phyloP scores from a whole-genome alignment of 1,140 invertebrate species.

The Anoplophora glabripennis region DNA sequence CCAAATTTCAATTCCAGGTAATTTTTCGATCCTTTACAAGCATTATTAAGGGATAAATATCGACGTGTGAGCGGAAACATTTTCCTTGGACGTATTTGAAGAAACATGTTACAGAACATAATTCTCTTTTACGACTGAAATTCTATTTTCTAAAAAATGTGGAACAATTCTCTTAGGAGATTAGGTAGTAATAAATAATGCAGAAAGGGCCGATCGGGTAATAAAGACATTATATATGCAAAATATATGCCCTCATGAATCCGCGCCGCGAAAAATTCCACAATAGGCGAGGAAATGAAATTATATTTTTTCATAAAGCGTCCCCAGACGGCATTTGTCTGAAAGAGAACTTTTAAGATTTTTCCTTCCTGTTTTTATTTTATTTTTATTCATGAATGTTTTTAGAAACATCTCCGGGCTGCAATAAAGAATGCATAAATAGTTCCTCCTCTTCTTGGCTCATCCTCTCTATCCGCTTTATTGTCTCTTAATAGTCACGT shows the following conservation, averaged over 20 bases:
- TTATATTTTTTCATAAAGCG: conserved; percentile 35
- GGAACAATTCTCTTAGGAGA: conserved; percentile 20
- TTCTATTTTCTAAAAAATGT: neutral
- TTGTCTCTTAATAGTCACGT: no score
- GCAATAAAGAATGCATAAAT: conserved; percentile 32
- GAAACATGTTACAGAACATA: no score
- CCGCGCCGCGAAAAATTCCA: conserved; percentile 24
- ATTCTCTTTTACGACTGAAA: neutral
- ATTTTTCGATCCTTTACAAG: no score
- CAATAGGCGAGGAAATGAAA: conserved; percentile 30
- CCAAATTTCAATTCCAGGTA: no score
- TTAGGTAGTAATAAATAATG: conserved; percentile 22
- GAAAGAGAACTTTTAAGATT: conserved; percentile 31
- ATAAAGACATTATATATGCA: conserved; percentile 32
- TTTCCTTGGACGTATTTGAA: no score
- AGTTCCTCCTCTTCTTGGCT: conserved; percentile 6
- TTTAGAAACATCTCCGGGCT: conserved; percentile 22
- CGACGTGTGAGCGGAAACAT: no score
- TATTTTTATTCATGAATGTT: conserved; percentile 35
- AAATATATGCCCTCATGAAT: conserved; percentile 21
- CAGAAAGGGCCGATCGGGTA: conserved; percentile 1
- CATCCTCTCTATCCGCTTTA: no score
- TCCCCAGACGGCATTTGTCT: conserved; percentile 35
- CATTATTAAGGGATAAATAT: no score
- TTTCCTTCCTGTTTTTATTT: conserved; percentile 33